These are phyloP conservation scores for Argyrosomus regius DNA, from an alignment of 2,797 vertebrate species.

Conservation along the genomic window DNA sequence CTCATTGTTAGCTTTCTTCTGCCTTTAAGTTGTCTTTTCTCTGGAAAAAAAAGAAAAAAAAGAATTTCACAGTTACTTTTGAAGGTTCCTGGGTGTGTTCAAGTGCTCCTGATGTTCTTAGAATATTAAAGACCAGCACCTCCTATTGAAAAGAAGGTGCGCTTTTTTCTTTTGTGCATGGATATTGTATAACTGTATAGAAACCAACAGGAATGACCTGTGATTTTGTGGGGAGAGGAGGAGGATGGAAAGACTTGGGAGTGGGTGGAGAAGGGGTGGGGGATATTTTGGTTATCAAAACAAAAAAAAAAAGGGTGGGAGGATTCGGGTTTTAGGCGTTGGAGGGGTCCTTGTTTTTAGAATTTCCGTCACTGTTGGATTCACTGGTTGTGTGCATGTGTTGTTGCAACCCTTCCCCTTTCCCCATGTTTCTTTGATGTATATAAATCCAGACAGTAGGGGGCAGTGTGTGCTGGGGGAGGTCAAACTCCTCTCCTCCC, in stretches of 20 bases:
- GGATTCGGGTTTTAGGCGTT: constrained; percentile 76
- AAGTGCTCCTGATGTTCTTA: constrained; percentile 96
- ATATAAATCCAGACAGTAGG: constrained; percentile 86
- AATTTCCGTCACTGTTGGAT: constrained; percentile 84
- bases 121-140: constrained; percentile 88
- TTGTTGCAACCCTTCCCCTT: constrained; percentile 75
- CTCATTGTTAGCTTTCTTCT: constrained; percentile 81
- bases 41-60: constrained; percentile 72
- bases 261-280: constrained; percentile 76
- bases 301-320: constrained; percentile 67
- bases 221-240: constrained; percentile 81
- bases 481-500: constrained; percentile 82
- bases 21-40: constrained; percentile 84
- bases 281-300: constrained; percentile 79
- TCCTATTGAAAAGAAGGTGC: constrained; percentile 83
- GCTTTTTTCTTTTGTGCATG: constrained; percentile 92
- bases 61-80: constrained; percentile 80
- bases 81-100: constrained; percentile 91
- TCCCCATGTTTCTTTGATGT: constrained; percentile 84
- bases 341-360: constrained; percentile 86
- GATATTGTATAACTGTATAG: constrained; percentile 95
- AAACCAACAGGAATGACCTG: constrained; percentile 92
- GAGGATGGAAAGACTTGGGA: constrained; percentile 75
- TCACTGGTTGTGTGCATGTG: constrained; percentile 83
- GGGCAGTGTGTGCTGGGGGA: constrained; percentile 84